Evolutionary conservation across 2,113 vertebrate genomes (phyloP).

Genomic region (Peromyscus polionotus): DNA sequence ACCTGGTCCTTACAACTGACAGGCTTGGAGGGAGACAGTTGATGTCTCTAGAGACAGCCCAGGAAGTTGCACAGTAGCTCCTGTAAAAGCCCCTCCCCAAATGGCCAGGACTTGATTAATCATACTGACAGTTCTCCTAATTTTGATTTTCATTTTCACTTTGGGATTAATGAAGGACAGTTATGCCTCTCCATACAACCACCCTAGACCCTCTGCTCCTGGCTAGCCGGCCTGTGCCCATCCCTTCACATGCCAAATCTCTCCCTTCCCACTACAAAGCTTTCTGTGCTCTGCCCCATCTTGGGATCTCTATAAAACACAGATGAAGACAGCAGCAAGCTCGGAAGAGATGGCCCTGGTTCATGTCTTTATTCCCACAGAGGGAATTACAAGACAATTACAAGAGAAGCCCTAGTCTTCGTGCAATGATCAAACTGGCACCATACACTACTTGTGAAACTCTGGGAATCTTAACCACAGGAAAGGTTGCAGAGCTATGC

Average conservation of each 20-base stretch:
- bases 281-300: background rate
- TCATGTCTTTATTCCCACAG: conserved; percentile 4
- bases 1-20: background rate
- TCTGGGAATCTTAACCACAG: background rate
- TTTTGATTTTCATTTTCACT: background rate
- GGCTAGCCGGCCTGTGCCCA: background rate
- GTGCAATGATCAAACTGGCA: background rate
- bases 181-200: background rate
- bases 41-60: background rate
- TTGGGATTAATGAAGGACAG: background rate
- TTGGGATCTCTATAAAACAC: background rate
- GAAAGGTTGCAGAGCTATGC: background rate
- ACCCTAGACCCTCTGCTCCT: background rate
- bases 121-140: background rate
- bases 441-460: background rate
- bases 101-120: background rate
- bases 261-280: background rate
- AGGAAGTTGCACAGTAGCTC: background rate
- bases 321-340: background rate
- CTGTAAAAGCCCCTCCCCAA: background rate
- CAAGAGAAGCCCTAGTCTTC: background rate
- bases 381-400: background rate
- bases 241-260: background rate
- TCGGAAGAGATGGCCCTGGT: background rate
- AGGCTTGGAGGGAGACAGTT: background rate